phyloP scores from a whole-genome alignment of 2,797 vertebrate species.

The Sylvilagus floridanus region DNA sequence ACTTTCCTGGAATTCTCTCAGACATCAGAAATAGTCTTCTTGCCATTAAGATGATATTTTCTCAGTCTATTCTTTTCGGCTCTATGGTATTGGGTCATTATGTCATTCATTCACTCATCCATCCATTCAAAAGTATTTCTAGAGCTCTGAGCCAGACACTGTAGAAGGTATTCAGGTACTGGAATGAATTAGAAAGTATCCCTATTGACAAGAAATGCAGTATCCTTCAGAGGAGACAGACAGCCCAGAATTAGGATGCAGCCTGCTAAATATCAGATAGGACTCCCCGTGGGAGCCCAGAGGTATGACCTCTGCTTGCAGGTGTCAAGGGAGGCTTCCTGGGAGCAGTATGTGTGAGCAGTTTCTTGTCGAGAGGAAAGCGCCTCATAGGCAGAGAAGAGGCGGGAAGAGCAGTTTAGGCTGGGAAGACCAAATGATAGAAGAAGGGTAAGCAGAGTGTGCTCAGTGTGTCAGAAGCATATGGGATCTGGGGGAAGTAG shows the following conservation, averaged over 20 bases:
- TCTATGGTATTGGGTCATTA: neutral
- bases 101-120: neutral
- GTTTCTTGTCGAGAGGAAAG: neutral
- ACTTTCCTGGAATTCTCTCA: neutral
- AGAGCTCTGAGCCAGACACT: neutral
- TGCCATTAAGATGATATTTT: neutral
- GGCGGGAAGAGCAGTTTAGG: neutral
- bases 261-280: neutral
- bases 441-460: neutral
- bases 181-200: neutral
- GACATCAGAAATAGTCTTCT: neutral
- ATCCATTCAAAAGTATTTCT: neutral
- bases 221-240: neutral
- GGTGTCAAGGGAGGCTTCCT: neutral
- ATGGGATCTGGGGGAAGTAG: neutral
- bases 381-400: neutral
- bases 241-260: neutral
- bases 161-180: neutral
- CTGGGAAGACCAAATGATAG: neutral
- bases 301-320: neutral
- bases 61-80: neutral
- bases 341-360: neutral
- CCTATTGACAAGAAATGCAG: neutral
- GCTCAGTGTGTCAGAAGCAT: neutral
- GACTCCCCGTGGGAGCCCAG: neutral